Evolutionary conservation across 2,797 vertebrate genomes (phyloP), one percentile per base, ranked within the genome.

Genomic region (Pangasius mekongensis): DNA sequence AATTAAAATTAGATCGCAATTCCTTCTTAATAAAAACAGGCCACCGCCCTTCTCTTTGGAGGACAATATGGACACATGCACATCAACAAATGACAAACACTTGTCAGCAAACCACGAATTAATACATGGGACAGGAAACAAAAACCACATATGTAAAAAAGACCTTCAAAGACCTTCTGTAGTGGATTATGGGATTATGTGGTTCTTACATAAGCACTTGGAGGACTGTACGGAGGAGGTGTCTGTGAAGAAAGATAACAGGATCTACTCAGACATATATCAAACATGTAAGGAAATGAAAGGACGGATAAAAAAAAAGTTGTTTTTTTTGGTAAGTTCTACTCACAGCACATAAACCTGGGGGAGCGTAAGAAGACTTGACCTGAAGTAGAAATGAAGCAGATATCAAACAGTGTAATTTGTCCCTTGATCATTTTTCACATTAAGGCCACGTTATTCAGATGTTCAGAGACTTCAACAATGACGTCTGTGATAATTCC

Each of bases 171-270:
- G 52, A 58, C 18, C 49, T 30, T 78, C 52, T 78, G 49, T 33
- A 33, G 49, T 33, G 52, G 52, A 80, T 80, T 36, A 80, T 80
- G 18, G 77, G 77, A 80, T 80, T 80, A 67, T 67, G 22, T 77
- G 64, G 84, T 67, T 84, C 90, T 90, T 90, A 90, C 91, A 24
- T 86, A 87, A 22, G 78, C 20, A 5, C 18, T 56, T 52, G 62
- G 66, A 77, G 89, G 80, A 39, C 56, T 80, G 84, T 90, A 89
- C 0, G 86, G 81, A 80, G 89, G 91, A n/a, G 90, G 90, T 36
- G 87, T 52, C 92, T 92, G n/a, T 39, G 47, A 69, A 85, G 49
- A 85, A 14, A 84, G 33, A 71, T 64, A 83, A 87, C 5, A 86
- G 52, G 33, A 66, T 56, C 0, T 33, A 11, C 52, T 58, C 16